Evolutionary conservation across 2,797 vertebrate species (phyloP).

Genomic region (Rhinichthys osculus): DNA sequence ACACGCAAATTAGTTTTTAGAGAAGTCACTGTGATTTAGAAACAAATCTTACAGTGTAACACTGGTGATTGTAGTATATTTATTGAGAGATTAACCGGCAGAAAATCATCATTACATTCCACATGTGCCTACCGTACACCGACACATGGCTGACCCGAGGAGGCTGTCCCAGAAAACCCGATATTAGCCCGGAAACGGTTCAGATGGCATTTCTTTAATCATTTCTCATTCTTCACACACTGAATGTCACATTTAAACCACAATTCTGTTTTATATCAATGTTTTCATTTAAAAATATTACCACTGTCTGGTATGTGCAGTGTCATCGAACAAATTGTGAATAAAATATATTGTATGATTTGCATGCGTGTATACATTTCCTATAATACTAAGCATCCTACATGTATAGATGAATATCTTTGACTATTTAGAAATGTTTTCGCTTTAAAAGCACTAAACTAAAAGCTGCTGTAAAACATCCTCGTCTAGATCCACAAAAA

Average conservation of each 20-base stretch:
- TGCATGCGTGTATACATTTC: not conserved
- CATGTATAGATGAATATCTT: not conserved
- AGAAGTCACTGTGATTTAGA: slow-evolving; percentile 46
- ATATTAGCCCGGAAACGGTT: not conserved
- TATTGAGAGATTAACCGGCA: slow-evolving; percentile 11
- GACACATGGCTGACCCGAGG: slow-evolving; percentile 13
- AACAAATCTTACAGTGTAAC: not conserved
- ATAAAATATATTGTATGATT: slow-evolving; percentile 38
- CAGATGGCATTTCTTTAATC: not conserved
- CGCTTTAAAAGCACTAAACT: not conserved
- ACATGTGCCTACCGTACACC: slow-evolving; percentile 3
- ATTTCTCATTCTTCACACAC: not conserved
- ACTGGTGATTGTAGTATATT: slow-evolving; percentile 30
- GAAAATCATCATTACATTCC: slow-evolving; percentile 27
- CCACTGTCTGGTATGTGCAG: slow-evolving; percentile 22
- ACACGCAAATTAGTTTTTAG: slow-evolving; percentile 40
- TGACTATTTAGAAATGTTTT: not conserved
- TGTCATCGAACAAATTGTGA: not conserved
- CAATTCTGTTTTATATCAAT: slow-evolving; percentile 24
- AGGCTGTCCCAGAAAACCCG: not conserved
- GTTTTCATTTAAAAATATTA: not conserved
- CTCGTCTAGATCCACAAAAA: not conserved
- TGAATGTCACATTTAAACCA: not conserved
- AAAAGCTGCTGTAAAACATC: not conserved
- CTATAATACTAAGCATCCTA: not conserved